Evolutionary conservation across 2,113 vertebrate species (phyloP), one percentile per base, ranked within the genome.

Genomic region (Fregetta grallaria): DNA sequence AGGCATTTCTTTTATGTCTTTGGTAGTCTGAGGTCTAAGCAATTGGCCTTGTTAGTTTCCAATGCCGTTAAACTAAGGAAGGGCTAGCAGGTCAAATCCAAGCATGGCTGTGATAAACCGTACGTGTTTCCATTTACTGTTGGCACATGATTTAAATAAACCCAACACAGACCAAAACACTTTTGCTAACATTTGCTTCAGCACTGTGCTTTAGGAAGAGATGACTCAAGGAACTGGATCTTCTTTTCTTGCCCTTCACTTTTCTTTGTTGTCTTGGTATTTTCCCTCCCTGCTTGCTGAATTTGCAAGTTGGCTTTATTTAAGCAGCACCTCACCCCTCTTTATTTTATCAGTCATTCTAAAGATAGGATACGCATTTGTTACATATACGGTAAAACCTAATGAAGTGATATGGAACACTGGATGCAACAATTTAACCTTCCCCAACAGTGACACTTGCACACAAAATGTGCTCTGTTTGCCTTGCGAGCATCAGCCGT

Each of bases 1-100:
- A 67, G 86, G 9, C 65, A 77, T 94, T 95, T 93, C 38, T 71
- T 90, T 90, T 84, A 63, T 77, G 79, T 40, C 47, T 56, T 47
- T 65, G 52, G 38, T 86, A 85, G 91, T 78, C 77, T 75, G 53
- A 40, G 52, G 19, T 82, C 90, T 91, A 59, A 96, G 72, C 47
- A 55, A 55, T 92, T 91, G 32, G 20, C 58, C 25, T 59, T 66
- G 2, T 55, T 82, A 21, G 21, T 90, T 88, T 86, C 55, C 59
- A 90, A 16, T 4, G 1, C 10, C 5, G 9, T 17, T 86, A 47
- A 72, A 63, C 62, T 45, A 77, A 59, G 67, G 18, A 70, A 93
- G n/a, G 50, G 49, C 44, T 63, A 50, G 7, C 8, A 61, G 52
- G n/a, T 94, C 44, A 84, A 89, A 74, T 74, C 47, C 55, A 59